Base-by-base conservation (phyloP, 2,888 invertebrate genomes). In the Limenitis camilla region DNA sequence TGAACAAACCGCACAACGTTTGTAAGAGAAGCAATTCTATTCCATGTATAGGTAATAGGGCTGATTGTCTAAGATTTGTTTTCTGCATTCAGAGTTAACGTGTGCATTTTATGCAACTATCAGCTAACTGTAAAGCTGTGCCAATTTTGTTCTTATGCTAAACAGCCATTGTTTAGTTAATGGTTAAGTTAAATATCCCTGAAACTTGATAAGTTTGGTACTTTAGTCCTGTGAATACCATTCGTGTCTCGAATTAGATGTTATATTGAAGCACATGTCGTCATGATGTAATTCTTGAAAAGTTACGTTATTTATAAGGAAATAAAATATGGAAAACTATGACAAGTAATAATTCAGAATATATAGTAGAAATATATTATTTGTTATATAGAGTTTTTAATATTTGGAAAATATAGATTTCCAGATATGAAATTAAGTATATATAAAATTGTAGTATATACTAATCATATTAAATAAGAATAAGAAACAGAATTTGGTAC, bases 81-180 rank as follows among this genome's bases (percentile, higher is more conserved):
- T 39, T 45, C 44, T 38, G 49, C 41, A 57, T 53, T 56, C 42
- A 51, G 39, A 44, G 33, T 33, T 45, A 51, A 44, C 49, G 40
- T 36, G 30, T 30, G 29, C 47, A 40, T 48, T 50, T 53, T 48
- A 56, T 56, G 53, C 35, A 35, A 39, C 56, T 52, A 57, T 49
- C 51, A 48, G 32, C 38, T 53, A 57, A 52, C 54, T 49, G 54
- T 54, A 44, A 39, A 42, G 42, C 44, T 48, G 57, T 46, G 45
- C 51, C 42, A 52, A 57, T 54, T 54, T 52, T 40, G 40, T 52
- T 54, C 51, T 43, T 42, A 57, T 57, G 54, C 46, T 40, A 54
- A 56, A 51, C n/a, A 52, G 46, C 46, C 35, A 50, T 53, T 56
- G 53, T 49, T 45, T 45, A 39, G 35, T 41, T 45, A 51, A 47